Base-by-base conservation (phyloP, 2,113 vertebrate genomes). In the Phycodurus eques region DNA sequence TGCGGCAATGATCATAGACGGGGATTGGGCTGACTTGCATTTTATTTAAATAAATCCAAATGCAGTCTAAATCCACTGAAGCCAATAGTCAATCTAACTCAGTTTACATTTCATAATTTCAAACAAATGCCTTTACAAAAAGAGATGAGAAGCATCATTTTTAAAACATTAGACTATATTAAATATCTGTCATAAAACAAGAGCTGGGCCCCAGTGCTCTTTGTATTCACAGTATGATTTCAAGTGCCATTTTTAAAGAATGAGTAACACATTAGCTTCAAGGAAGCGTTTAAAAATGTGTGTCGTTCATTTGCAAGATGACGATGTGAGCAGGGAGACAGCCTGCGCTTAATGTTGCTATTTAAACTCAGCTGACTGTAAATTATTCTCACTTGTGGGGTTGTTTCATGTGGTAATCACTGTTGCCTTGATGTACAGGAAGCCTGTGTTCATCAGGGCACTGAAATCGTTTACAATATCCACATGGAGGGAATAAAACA, bases 1-100 rank as follows among this genome's bases (percentile, higher is more conserved):
- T 71, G 49, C 81, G 51, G 68, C 79, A 80, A 82, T 79, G 74
- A 84, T 83, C 79, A 83, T 27, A 72, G 59, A 35, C 10, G 4
- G 67, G 33, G 31, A 53, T 20, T 3, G 11, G 51, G 49, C 19
- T 56, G 9, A 76, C 33, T 60, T 1, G 56, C 49, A 74, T 46
- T 39, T 43, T 22, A 22, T 12, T 42, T 13, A 35, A 62, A 14
- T 62, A 12, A 35, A 53, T 68, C 27, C 8, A 68, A 51, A 68
- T 44, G 8, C 19, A 63, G n/a, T 47, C 64, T 13, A 43, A 66
- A 66, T 42, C 8, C 60, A 42, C 15, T 39, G 33, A 19, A 19
- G 15, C 15, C 33, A 39, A 10, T 60, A 14, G 7, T 61, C 12
- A 33, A 35, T 31, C 17, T 20, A 19, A 39, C 3, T 19, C 35